Base-by-base conservation (phyloP, 2,797 vertebrate species). In the Macropus fuliginosus region DNA sequence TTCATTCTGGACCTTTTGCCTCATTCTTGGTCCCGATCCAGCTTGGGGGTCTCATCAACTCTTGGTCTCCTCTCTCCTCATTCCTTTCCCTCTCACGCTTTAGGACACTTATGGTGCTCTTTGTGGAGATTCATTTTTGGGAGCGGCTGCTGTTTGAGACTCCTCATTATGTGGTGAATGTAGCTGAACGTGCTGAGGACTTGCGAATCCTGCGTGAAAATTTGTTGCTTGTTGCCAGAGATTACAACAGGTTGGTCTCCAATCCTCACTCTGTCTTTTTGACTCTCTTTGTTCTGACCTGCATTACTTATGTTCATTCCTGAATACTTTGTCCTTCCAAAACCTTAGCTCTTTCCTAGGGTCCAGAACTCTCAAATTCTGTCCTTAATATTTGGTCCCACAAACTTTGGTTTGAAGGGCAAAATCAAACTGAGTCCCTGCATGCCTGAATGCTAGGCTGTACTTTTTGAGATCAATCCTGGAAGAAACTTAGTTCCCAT, bases 81-180 rank as follows among this genome's bases (percentile, higher is more conserved):
- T n/a, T n/a, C 1, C 0, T 10, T 24, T 46, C n/a, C 13, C 40
- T 27, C 27, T 34, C 16, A n/a, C 55, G 57, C 18, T 94, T 46
- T 96, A 99, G 99, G 96, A 92, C 98, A 91, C 97, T 99, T 59
- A 97, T 99, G 96, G 98, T 98, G 90, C 97, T 99, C 94, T 99
- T 99, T 96, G 98, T 98, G 97, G 99, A 99, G 98, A 98, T 99
- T 62, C 97, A 99, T 74, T 99, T 99, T 98, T 99, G 99, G 99
- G 99, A 99, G n/a, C 98, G 98, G 50, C 98, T 99, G 40, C 98
- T 98, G 40, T 99, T 99, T 57, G 99, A 99, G 98, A 98, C 99
- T 4, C 99, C 99, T 0, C 99, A 99, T 96, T 98, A 98, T 0
- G 98, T 99, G 92, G 91, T 96, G 29, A 99, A 98, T 0, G 98